Conservation (phyloP, 2,888 invertebrate genomes). For the Esperia sulphurella region DNA sequence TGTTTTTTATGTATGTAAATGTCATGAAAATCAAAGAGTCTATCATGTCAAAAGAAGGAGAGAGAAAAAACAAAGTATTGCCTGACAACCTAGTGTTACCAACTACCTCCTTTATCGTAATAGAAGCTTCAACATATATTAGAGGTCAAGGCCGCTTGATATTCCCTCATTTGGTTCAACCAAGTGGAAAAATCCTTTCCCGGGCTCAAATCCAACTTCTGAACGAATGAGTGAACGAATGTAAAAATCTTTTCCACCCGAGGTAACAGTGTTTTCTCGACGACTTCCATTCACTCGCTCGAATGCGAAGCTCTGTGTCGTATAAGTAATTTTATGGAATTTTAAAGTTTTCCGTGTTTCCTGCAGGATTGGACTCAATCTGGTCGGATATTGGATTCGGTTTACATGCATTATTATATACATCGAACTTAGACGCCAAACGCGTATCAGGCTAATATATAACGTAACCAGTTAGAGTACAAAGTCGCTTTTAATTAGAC, state of each 20-base stretch:
- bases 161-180: slow-evolving; percentile 2
- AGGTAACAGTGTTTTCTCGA: slow-evolving; percentile 40
- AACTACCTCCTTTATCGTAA: neutral
- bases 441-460: too few relatives aligned
- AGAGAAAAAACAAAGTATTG: too few relatives aligned
- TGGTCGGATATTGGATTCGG: slow-evolving; percentile 1
- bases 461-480: too few relatives aligned
- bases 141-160: slow-evolving; percentile 1
- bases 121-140: neutral
- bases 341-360: slow-evolving; percentile 11
- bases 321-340: slow-evolving; percentile 22
- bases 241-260: slow-evolving; percentile 36
- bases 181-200: slow-evolving; percentile 3
- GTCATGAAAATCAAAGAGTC: too few relatives aligned
- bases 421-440: too few relatives aligned
- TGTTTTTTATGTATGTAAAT: too few relatives aligned
- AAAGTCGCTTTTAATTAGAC: too few relatives aligned
- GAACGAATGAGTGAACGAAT: slow-evolving; percentile 27
- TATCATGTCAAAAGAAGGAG: too few relatives aligned
- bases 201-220: slow-evolving; percentile 4
- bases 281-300: slow-evolving; percentile 40
- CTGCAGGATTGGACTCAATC: neutral
- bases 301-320: slow-evolving; percentile 15
- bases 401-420: neutral
- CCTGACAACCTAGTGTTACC: neutral